Conservation (phyloP, 2,797 vertebrate genomes). For the Discoglossus pictus region DNA sequence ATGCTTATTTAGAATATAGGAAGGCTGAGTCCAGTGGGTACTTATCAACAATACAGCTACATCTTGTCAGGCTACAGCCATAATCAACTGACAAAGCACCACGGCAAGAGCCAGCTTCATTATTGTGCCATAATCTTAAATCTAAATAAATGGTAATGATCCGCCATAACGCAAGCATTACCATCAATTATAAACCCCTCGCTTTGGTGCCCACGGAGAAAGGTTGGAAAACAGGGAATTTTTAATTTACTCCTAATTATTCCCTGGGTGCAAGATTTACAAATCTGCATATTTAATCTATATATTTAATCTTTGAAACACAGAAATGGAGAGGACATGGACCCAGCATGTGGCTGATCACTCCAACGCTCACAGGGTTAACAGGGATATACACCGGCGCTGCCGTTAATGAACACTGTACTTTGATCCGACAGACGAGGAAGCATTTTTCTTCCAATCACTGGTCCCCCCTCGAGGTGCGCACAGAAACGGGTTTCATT, state of each 20-base stretch:
- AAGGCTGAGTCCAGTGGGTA: conserved; percentile 34
- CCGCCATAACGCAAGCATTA: conserved; percentile 31
- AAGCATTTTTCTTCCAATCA: conserved; percentile 35
- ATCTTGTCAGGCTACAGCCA: background rate
- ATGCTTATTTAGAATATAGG: conserved; percentile 21
- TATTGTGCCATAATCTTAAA: conserved; percentile 43
- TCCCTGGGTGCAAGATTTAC: conserved; percentile 27
- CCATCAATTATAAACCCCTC: conserved; percentile 40
- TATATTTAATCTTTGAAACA: conserved; percentile 20
- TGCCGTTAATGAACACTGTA: conserved; percentile 29
- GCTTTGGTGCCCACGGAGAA: conserved; percentile 45
- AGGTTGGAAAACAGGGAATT: conserved; percentile 29
- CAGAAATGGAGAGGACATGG: conserved; percentile 15
- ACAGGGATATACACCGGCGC: background rate
- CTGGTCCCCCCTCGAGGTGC: conserved; percentile 28
- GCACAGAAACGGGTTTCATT: conserved; percentile 43
- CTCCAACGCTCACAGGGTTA: conserved; percentile 24
- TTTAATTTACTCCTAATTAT: conserved; percentile 42
- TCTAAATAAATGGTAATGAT: conserved; percentile 49
- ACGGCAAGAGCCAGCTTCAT: conserved; percentile 22
- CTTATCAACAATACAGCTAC: conserved; percentile 10
- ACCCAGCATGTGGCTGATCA: background rate
- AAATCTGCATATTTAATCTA: conserved; percentile 43
- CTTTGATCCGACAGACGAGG: conserved; percentile 20
- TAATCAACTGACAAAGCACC: conserved; percentile 29